Conservation (phyloP, 2,797 vertebrate genomes). For the Xenops minutus region DNA sequence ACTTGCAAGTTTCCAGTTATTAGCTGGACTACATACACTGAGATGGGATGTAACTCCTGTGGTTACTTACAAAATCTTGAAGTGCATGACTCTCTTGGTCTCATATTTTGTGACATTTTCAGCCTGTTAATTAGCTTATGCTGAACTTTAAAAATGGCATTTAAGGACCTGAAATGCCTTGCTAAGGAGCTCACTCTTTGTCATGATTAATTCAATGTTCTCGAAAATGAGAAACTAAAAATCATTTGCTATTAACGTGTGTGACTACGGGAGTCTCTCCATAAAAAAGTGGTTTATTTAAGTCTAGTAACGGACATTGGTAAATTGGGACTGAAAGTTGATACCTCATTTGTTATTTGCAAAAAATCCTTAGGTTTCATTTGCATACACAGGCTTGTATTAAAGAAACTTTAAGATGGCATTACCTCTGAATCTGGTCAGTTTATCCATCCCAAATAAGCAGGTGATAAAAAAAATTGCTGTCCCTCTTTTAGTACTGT, state of each 20-base stretch:
- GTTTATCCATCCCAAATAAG: neutral
- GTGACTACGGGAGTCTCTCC: neutral
- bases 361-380: neutral
- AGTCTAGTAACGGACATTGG: neutral
- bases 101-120: conserved; percentile 34
- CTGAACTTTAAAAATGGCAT: conserved; percentile 35
- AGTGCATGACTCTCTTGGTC: neutral
- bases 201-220: neutral
- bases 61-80: neutral
- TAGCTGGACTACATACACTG: neutral
- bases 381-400: neutral
- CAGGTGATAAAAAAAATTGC: neutral
- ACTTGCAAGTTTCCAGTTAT: neutral
- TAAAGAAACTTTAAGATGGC: neutral
- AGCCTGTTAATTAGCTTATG: neutral
- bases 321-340: neutral
- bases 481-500: neutral
- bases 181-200: neutral
- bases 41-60: neutral
- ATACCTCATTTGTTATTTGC: neutral
- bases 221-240: neutral
- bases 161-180: neutral
- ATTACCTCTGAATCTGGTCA: neutral
- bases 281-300: neutral
- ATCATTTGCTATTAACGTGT: neutral